Conservation (phyloP, 2,113 vertebrate genomes). For the Cyanoderma ruficeps region DNA sequence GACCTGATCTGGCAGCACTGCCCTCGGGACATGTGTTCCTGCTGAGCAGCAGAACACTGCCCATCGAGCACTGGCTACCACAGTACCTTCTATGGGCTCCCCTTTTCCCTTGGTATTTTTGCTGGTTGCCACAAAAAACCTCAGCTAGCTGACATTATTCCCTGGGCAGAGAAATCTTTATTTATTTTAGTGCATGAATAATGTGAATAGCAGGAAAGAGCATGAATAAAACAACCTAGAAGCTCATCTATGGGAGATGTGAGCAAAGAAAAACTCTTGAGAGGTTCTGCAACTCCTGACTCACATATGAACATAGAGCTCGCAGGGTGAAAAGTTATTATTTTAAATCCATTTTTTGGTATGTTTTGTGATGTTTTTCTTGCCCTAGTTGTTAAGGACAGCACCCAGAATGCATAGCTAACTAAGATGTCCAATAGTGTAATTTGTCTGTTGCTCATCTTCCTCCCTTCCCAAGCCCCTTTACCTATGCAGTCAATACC, state of each 20-base stretch:
- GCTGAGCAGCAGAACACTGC: accelerated
- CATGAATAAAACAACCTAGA: not conserved
- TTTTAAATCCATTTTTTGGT: not conserved
- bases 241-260: not conserved
- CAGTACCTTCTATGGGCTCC: not conserved
- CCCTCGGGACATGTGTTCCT: not conserved
- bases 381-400: not conserved
- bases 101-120: not conserved
- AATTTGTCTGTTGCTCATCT: not conserved
- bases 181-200: not conserved
- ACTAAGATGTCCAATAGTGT: not conserved
- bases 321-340: not conserved
- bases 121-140: not conserved
- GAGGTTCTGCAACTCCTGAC: not conserved
- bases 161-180: not conserved
- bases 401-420: not conserved
- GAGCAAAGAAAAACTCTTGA: not conserved
- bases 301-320: not conserved
- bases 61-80: accelerated
- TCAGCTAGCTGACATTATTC: not conserved
- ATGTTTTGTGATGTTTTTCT: not conserved
- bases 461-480: not conserved
- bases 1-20: not conserved
- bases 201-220: not conserved
- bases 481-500: not conserved